These are phyloP conservation scores for Collichthys lucidus DNA, from an alignment of 2,113 vertebrate species.

Conservation along the genomic window DNA sequence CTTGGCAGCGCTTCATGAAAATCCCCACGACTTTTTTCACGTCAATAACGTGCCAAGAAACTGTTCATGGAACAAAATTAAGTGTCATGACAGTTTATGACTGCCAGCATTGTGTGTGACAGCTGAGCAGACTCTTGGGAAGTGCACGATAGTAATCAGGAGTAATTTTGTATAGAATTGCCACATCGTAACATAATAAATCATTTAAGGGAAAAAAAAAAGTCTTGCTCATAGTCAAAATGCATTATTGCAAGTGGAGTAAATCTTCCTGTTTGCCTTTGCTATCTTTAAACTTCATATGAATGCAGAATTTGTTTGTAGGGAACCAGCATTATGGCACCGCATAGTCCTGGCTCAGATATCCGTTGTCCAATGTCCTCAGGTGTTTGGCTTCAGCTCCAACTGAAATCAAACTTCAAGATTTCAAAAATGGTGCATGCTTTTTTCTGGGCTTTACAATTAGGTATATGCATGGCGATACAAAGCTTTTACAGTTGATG, in stretches of 20 bases:
- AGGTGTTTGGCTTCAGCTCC: too few species aligned
- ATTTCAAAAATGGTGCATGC: too few species aligned
- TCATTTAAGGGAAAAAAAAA: background rate
- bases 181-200: slow-evolving; percentile 8
- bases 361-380: too few species aligned
- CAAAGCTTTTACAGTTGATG: too few species aligned
- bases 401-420: too few species aligned
- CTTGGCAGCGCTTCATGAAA: slow-evolving; percentile 40
- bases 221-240: background rate
- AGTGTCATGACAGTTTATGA: slow-evolving; percentile 34
- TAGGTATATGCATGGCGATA: too few species aligned
- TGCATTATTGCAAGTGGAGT: background rate
- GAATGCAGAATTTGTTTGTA: too few species aligned
- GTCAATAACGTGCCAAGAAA: slow-evolving; percentile 29
- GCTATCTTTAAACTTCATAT: too few species aligned
- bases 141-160: slow-evolving; percentile 7
- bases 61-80: slow-evolving; percentile 33
- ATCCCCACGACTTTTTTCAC: slow-evolving; percentile 26
- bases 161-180: slow-evolving; percentile 16
- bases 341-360: too few species aligned
- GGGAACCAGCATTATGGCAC: too few species aligned
- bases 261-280: background rate
- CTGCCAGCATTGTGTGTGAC: slow-evolving; percentile 29
- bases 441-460: too few species aligned
- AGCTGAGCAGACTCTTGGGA: slow-evolving; percentile 40